A percentile compares a stretch with the other conserved stretches of the same genome.
Conservation (phyloP, 2,888 invertebrate genomes). For the Venusia cambrica region DNA sequence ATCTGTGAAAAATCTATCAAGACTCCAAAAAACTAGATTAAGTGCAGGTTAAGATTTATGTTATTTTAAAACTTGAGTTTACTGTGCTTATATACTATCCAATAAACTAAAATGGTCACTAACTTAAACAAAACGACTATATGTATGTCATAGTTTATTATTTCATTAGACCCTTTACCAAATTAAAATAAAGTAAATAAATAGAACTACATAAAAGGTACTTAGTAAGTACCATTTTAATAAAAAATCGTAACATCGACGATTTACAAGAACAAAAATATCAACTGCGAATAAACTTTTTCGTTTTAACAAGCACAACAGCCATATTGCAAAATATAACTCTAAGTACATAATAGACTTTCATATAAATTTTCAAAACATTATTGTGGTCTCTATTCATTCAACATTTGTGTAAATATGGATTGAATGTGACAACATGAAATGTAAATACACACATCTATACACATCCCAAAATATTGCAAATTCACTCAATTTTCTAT, state of each 20-base stretch:
- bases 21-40: too few relatives aligned
- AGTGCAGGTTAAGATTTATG: too few relatives aligned
- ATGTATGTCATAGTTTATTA: constrained; percentile 73
- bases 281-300: constrained; percentile 69
- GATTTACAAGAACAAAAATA: constrained; percentile 51
- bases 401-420: constrained; percentile 27
- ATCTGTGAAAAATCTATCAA: too few relatives aligned
- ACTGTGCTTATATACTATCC: too few relatives aligned
- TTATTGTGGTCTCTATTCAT: constrained; percentile 27
- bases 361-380: constrained; percentile 29
- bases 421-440: constrained; percentile 43
- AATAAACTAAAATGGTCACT: too few relatives aligned
- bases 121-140: constrained; percentile 36
- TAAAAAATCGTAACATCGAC: constrained; percentile 54
- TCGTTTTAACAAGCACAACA: constrained; percentile 69
- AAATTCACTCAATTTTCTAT: constrained; percentile 42
- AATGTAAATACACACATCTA: constrained; percentile 57
- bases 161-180: constrained; percentile 81
- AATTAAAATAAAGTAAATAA: constrained; percentile 80
- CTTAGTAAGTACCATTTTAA: constrained; percentile 73
- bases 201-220: constrained; percentile 77
- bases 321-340: constrained; percentile 58
- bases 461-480: constrained; percentile 44
- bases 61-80: too few relatives aligned
- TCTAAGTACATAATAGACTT: constrained; percentile 36